Conservation (phyloP, 2,113 vertebrate species). For the Sula dactylatra region DNA sequence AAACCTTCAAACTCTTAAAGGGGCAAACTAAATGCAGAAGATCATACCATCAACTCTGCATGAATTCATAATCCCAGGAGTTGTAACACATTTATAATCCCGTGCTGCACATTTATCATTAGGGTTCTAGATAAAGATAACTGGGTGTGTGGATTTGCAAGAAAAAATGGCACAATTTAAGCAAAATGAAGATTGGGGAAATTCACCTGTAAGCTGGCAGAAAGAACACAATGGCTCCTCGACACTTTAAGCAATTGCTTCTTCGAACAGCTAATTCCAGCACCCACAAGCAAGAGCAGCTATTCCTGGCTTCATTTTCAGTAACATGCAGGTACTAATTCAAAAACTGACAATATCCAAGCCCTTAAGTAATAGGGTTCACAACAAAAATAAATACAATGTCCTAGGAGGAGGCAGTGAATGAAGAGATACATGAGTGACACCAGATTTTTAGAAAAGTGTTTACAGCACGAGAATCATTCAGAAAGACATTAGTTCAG, state of each 20-base stretch:
- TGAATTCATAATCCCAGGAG: not conserved
- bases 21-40: not conserved
- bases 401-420: not conserved
- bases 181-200: not conserved
- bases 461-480: not conserved
- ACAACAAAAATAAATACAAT: constrained; percentile 8
- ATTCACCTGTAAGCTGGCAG: not conserved
- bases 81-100: not conserved
- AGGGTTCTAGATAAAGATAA: not conserved
- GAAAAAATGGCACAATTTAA: not conserved
- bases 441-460: not conserved
- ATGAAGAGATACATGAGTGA: not conserved
- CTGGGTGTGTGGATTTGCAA: not conserved
- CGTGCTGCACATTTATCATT: not conserved
- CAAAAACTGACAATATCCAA: not conserved
- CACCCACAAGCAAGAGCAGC: not conserved
- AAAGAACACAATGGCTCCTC: not conserved
- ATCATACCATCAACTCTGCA: not conserved
- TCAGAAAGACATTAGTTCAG: not conserved
- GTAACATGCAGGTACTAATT: not conserved
- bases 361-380: constrained; percentile 18
- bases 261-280: constrained; percentile 11
- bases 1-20: not conserved
- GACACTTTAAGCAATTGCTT: not conserved
- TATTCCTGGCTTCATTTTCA: constrained; percentile 25